Percentiles rank a stretch among this genome's conserved stretches.
These are phyloP conservation scores for Forbesichthys agassizii DNA, from an alignment of 2,113 vertebrate species.

Conservation along the genomic window DNA sequence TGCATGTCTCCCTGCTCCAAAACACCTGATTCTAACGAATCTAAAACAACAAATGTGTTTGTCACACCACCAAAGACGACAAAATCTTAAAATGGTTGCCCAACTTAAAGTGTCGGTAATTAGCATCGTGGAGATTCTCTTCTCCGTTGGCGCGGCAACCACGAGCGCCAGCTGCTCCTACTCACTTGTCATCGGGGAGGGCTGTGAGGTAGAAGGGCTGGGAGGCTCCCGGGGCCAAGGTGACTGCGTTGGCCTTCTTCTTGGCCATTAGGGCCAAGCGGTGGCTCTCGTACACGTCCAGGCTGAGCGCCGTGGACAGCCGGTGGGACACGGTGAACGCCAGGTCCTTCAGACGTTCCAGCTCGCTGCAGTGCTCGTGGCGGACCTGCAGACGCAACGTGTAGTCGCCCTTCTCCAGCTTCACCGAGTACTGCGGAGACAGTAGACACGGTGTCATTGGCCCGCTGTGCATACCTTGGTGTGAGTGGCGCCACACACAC, in stretches of 20 bases:
- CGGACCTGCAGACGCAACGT: conserved; percentile 93
- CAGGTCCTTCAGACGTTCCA: conserved; percentile 96
- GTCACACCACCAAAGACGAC: too few species aligned
- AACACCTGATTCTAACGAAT: too few species aligned
- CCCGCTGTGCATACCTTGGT: too few species aligned
- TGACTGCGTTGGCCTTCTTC: conserved; percentile 92
- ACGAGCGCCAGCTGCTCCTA: conserved; percentile 1
- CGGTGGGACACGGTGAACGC: conserved; percentile 95
- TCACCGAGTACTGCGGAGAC: conserved; percentile 89
- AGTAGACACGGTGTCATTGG: conserved; percentile 14
- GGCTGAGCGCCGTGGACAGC: conserved; percentile 87
- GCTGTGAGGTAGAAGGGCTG: conserved; percentile 93
- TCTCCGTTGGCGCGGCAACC: too few species aligned
- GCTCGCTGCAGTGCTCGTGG: conserved; percentile 91
- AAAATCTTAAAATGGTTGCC: too few species aligned
- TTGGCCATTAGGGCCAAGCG: conserved; percentile 91
- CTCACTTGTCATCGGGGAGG: conserved; percentile 97
- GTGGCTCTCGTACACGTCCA: conserved; percentile 94
- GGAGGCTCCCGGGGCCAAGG: conserved; percentile 84
- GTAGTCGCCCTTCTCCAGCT: conserved; percentile 98
- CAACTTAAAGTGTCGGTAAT: neutral
- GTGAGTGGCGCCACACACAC: neutral
- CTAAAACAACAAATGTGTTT: too few species aligned
- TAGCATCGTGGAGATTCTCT: too few species aligned
- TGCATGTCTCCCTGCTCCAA: too few species aligned